These are phyloP conservation scores for Lagorchestes hirsutus DNA, from an alignment of 2,797 vertebrate species.

Conservation along the genomic window DNA sequence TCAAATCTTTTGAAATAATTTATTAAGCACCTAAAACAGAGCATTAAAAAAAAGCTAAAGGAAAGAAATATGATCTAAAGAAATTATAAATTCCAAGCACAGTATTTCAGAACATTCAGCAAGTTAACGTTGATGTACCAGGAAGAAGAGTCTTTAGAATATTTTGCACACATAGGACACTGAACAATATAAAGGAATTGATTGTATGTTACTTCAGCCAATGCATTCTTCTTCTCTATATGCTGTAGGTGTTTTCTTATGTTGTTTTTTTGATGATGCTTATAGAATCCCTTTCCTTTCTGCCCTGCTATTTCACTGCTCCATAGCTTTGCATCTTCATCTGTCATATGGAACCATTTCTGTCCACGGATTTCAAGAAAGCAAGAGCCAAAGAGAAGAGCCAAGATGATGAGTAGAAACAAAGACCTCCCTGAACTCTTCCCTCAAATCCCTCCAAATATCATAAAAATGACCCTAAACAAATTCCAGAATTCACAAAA, in stretches of 20 bases:
- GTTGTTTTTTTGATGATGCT: conserved; percentile 16
- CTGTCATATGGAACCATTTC: neutral
- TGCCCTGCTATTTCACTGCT: neutral
- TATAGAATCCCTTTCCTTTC: neutral
- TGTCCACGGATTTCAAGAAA: neutral
- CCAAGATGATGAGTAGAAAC: no score
- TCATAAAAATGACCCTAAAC: no score
- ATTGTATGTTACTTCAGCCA: neutral
- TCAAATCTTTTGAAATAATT: no score
- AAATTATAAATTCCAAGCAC: no score
- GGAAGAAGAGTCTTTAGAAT: conserved; percentile 21
- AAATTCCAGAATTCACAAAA: no score
- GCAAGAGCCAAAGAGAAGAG: neutral
- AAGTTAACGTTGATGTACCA: neutral
- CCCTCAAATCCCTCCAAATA: no score
- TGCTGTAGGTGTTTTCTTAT: neutral
- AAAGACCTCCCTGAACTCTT: no score
- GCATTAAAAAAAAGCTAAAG: no score
- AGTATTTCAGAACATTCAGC: neutral
- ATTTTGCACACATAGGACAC: neutral
- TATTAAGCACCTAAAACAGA: no score
- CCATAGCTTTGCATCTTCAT: neutral
- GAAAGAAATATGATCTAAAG: no score
- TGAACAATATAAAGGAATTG: neutral
- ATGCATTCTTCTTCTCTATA: neutral